Evolutionary conservation across 2,113 vertebrate genomes (phyloP).

Genomic region (Crotalus viridis): DNA sequence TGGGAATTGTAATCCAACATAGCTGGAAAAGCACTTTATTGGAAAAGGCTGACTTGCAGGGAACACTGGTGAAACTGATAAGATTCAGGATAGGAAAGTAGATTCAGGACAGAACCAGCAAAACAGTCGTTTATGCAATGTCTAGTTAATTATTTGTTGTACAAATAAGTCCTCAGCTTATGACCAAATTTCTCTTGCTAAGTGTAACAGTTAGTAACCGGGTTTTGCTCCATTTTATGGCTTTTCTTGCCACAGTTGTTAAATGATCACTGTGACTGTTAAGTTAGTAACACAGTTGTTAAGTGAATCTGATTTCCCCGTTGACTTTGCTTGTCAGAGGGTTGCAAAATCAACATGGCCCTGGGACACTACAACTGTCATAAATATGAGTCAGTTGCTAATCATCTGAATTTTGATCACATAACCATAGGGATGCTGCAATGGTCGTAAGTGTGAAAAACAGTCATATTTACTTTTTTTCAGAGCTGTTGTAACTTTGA

Average conservation of each 20-base stretch:
- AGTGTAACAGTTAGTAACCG: background rate
- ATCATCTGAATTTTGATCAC: too few relatives aligned
- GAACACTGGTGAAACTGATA: background rate
- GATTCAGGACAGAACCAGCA: background rate
- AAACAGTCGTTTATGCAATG: background rate
- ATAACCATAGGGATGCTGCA: too few relatives aligned
- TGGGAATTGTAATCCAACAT: background rate
- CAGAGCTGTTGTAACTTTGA: too few relatives aligned
- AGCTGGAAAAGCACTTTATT: background rate
- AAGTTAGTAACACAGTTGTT: too few relatives aligned
- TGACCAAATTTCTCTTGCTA: background rate
- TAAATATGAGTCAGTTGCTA: too few relatives aligned
- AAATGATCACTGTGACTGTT: too few relatives aligned
- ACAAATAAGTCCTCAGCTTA: background rate
- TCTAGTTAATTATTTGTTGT: background rate
- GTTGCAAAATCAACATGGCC: too few relatives aligned
- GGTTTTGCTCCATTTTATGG: background rate
- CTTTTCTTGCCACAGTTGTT: background rate
- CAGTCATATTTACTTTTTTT: too few relatives aligned
- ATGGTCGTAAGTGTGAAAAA: too few relatives aligned
- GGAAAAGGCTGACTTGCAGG: background rate
- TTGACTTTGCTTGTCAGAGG: too few relatives aligned
- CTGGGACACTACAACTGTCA: too few relatives aligned
- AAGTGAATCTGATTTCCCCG: too few relatives aligned
- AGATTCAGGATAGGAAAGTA: background rate